A percentile compares a stretch with the other conserved stretches of the same genome.
phyloP scores from a whole-genome alignment of 2,888 invertebrate species.

The Drosophila antonietae region DNA sequence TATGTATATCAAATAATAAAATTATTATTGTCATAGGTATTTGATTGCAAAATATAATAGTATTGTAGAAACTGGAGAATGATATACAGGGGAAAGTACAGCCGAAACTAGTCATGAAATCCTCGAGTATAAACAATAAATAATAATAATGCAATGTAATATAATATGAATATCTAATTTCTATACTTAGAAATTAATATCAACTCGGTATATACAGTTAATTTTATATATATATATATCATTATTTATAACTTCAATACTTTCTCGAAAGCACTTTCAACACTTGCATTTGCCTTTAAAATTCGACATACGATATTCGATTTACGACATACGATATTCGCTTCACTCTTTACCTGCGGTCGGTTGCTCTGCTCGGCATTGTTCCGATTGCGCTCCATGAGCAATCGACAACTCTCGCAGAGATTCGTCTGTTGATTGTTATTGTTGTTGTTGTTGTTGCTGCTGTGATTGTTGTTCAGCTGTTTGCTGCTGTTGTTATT shows the following conservation, averaged over 20 bases:
- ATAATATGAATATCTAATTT: background rate
- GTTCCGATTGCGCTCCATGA: conserved; percentile 80
- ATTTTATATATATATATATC: too few relatives aligned
- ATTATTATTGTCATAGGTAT: background rate
- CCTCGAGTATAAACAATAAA: background rate
- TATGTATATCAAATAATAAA: background rate
- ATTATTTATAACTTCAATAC: too few relatives aligned
- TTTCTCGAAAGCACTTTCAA: too few relatives aligned
- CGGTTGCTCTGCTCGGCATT: conserved; percentile 75
- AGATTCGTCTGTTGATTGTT: conserved; percentile 57
- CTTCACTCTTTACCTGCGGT: conserved; percentile 53
- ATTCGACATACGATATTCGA: background rate
- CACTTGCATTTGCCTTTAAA: too few relatives aligned
- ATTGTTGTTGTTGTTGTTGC: conserved; percentile 38
- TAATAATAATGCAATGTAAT: too few relatives aligned
- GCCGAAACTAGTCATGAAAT: background rate
- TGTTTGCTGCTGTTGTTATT: conserved; percentile 51
- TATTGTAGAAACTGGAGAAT: background rate
- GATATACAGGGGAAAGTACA: too few relatives aligned
- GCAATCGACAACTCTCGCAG: conserved; percentile 81
- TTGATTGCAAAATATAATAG: background rate
- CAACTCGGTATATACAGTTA: background rate
- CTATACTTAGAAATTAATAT: background rate
- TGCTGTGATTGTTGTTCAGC: conserved; percentile 48
- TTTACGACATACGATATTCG: conserved; percentile 1